Evolutionary conservation across 2,113 vertebrate species (phyloP), one percentile per base, ranked within the genome.

Genomic region (Onychorhynchus coronatus): DNA sequence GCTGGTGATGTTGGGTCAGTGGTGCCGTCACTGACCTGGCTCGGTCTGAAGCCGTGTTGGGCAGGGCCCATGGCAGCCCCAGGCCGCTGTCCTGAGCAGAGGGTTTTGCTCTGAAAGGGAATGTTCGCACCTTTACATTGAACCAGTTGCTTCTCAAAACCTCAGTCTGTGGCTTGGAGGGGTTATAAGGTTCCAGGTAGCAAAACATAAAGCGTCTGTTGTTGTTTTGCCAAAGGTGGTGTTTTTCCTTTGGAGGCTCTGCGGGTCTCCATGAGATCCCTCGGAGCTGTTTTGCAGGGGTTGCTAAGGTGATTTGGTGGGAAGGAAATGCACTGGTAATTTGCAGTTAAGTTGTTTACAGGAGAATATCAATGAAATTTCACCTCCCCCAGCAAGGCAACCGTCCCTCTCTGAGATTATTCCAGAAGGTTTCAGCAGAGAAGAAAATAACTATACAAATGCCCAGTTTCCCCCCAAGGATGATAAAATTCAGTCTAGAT

Each of bases 291-390:
- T 97, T 95, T 91, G 56, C 83, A 56, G 72, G 65, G 89, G 97
- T 98, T 98, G 97, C 98, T 96, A 97, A 97, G 97, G 98, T 97
- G 97, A 97, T 97, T 94, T 88, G 72, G 80, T 91, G 86, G 88
- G 90, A 85, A 95, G 92, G 89, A 96, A 97, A 91, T 70, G 89
- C 66, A 77, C 72, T 77, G 84, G 89, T 76, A 95, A 96, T 85
- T 97, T 93, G 88, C 89, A 88, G 76, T 90, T 95, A 97, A 95
- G 77, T 94, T 98, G 95, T 97, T 98, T 97, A 95, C 81, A 88
- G 92, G 89, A 90, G 96, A 86, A 87, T 83, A 75, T 95, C 95
- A 97, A 94, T 97, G 96, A 93, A 92, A 82, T 83, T 81, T 95
- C 84, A 80, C 61, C 50, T 41, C 90, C 77, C 86, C 52, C 78